Percentiles rank a stretch among this genome's conserved stretches.
Conservation (phyloP, 2,797 vertebrate genomes). For the Sorex maritimensis region DNA sequence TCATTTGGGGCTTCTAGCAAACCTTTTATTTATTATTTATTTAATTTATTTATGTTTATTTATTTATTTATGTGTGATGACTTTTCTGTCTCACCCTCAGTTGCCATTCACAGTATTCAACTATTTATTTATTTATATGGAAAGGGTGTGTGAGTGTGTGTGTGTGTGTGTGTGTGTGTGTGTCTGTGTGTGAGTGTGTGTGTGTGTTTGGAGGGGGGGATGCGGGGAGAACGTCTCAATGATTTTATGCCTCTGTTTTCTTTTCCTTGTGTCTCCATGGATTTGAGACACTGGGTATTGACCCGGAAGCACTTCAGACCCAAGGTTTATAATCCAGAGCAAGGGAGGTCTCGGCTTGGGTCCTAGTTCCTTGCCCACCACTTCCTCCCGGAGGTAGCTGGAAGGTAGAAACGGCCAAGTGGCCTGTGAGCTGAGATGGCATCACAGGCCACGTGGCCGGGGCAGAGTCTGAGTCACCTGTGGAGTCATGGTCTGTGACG, state of each 20-base stretch:
- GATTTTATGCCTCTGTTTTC: slow-evolving; percentile 76
- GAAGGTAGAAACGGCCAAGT: background rate
- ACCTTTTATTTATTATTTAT: slow-evolving; percentile 74
- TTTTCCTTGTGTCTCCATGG: slow-evolving; percentile 27
- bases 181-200: background rate
- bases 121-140: slow-evolving; percentile 88
- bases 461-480: background rate
- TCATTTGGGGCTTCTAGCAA: slow-evolving; percentile 74
- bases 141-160: background rate
- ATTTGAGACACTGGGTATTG: background rate
- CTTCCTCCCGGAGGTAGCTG: background rate
- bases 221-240: slow-evolving; percentile 43
- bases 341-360: background rate
- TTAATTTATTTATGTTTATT: slow-evolving; percentile 87
- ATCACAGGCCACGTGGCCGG: background rate
- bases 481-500: background rate
- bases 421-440: background rate
- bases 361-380: background rate
- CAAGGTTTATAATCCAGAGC: background rate
- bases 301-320: background rate
- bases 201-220: background rate
- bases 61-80: slow-evolving; percentile 85
- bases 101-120: slow-evolving; percentile 81
- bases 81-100: slow-evolving; percentile 8
- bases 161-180: background rate